phyloP scores from a whole-genome alignment of 2,888 invertebrate genomes.

The Drosophila fulvimacula region DNA sequence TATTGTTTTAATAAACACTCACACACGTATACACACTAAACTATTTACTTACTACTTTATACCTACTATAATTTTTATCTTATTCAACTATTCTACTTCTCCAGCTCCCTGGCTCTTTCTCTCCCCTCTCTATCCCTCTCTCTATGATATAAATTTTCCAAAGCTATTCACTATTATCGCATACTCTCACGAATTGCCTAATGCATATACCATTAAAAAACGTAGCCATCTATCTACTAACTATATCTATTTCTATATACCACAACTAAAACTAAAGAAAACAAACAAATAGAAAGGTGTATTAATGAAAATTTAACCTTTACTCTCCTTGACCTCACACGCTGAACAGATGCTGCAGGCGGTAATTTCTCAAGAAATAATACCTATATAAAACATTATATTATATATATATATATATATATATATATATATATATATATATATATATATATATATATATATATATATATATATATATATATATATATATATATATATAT shows the following conservation, averaged over 20 bases:
- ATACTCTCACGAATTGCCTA: slow-evolving; percentile 36
- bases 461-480: slow-evolving; percentile 15
- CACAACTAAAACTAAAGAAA: background rate
- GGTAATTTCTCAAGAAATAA: slow-evolving; percentile 71
- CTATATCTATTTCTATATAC: slow-evolving; percentile 15
- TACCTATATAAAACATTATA: slow-evolving; percentile 17
- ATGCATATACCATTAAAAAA: slow-evolving; percentile 48
- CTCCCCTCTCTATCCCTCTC: slow-evolving; percentile 16
- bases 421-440: slow-evolving; percentile 16
- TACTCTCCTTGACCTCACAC: slow-evolving; percentile 69
- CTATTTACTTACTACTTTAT: slow-evolving; percentile 21
- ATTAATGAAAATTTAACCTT: slow-evolving; percentile 72
- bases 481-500: slow-evolving; percentile 17
- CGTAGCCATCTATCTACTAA: slow-evolving; percentile 35
- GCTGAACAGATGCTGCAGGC: slow-evolving; percentile 84
- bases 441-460: slow-evolving; percentile 12
- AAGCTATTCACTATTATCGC: slow-evolving; percentile 33
- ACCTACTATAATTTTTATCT: slow-evolving; percentile 54
- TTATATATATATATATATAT: slow-evolving; percentile 6
- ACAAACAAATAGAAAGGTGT: slow-evolving; percentile 38
- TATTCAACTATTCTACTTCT: slow-evolving; percentile 48
- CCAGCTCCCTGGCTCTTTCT: slow-evolving; percentile 4
- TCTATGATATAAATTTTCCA: slow-evolving; percentile 26
- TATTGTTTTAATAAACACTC: background rate
- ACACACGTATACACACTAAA: slow-evolving; percentile 9